Conservation (phyloP, 2,113 vertebrate species). For the Sinocyclocheilus maitianheensis region DNA sequence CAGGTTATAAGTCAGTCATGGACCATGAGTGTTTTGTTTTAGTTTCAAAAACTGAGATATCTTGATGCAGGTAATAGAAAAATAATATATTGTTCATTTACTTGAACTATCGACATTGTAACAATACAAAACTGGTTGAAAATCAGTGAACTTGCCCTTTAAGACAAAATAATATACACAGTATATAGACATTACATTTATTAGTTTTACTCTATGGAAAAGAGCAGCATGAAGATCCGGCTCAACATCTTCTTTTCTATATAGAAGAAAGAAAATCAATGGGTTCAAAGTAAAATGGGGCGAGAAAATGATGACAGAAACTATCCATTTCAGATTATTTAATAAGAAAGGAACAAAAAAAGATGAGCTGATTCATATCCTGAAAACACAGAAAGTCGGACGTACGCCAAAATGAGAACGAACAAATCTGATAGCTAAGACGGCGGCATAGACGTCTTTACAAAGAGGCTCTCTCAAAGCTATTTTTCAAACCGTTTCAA, state of each 20-base stretch:
- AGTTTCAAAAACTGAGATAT: background rate
- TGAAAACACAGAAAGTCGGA: conserved; percentile 9
- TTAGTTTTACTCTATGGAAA: background rate
- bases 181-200: too few relatives aligned
- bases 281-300: background rate
- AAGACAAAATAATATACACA: background rate
- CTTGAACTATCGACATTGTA: background rate
- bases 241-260: background rate
- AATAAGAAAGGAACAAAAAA: background rate
- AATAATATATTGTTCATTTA: background rate
- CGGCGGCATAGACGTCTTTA: conserved; percentile 11
- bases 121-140: background rate
- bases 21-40: background rate
- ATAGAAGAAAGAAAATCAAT: background rate
- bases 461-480: conserved; percentile 4
- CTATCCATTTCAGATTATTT: conserved; percentile 16
- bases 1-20: background rate
- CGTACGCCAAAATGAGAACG: background rate
- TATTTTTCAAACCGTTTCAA: conserved; percentile 19
- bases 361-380: conserved; percentile 8
- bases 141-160: background rate
- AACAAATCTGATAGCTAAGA: conserved; percentile 3
- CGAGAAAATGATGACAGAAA: background rate
- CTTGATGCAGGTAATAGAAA: background rate
- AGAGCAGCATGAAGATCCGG: background rate